Percentiles rank a stretch among this genome's conserved stretches.
phyloP scores from a whole-genome alignment of 2,797 vertebrate species.

The Cossypha polioptera region DNA sequence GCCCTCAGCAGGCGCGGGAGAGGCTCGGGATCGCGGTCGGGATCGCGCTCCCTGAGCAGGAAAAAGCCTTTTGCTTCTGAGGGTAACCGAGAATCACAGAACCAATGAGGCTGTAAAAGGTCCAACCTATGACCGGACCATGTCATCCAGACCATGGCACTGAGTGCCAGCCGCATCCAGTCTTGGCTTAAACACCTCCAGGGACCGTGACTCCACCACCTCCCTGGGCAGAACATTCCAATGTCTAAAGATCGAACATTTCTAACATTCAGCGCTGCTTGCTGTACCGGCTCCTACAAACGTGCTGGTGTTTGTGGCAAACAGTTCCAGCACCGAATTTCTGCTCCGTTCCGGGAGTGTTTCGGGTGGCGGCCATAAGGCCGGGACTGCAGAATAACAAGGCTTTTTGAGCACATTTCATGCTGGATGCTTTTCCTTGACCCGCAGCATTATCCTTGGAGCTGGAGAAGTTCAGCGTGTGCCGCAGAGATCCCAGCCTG shows the following conservation, averaged over 20 bases:
- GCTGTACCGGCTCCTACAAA: rapidly evolving
- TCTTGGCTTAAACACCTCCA: not conserved
- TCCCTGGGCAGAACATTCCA: not conserved
- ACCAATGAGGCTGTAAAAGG: rapidly evolving
- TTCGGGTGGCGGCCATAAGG: rapidly evolving
- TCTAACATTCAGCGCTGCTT: rapidly evolving
- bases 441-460: rapidly evolving
- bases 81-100: too few species aligned
- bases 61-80: rapidly evolving
- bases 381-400: rapidly evolving
- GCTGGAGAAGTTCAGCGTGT: rapidly evolving
- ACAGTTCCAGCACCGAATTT: rapidly evolving
- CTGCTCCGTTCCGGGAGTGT: rapidly evolving
- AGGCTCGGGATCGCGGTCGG: rapidly evolving
- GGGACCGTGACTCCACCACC: not conserved
- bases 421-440: rapidly evolving
- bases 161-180: too few species aligned
- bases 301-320: rapidly evolving
- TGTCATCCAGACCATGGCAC: not conserved
- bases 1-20: rapidly evolving
- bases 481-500: too few species aligned
- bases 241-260: not conserved
- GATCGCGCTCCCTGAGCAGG: rapidly evolving
- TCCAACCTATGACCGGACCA: rapidly evolving
- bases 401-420: too few species aligned